Base-by-base conservation (phyloP, 2,797 vertebrate genomes). In the Epinephelus coioides region DNA sequence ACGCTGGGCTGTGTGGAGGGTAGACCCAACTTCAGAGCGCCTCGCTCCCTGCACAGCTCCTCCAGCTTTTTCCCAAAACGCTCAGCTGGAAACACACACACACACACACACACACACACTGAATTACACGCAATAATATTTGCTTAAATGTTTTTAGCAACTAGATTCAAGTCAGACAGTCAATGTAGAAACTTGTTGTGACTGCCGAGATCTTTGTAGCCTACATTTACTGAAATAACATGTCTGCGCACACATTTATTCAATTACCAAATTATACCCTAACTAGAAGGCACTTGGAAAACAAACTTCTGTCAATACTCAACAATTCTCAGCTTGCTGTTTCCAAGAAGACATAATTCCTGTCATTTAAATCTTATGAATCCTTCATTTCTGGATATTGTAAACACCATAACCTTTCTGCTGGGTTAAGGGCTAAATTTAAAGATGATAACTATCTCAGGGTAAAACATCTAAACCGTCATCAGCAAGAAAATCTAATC, bases 1-100 rank as follows among this genome's bases (percentile, higher is more conserved):
- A 98, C 88, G 5, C 91, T 91, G 1, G 96, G 97, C 86, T 96
- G 96, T 55, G 86, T 94, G 71, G 97, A 98, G 60, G 97, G 97
- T 76, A 98, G 95, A 57, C 92, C 95, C 84, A 96, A 95, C 81
- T 93, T 93, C 67, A 97, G 93, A 34, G 87, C 68, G 1, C 83
- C 88, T 74, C 89, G 91, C 87, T 97, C 97, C 50, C 86, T 91
- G 63, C 94, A 94, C 88, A 98, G 88, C 79, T 97, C 96, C 85
- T 97, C 96, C 74, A 98, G 81, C 88, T 96, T 96, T 72, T 88
- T 86, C 75, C 94, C 95, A 78, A 97, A 94, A 18, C 81, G 94
- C 88, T 98, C 97, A 0, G 96, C 97, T 98, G 84, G 18, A 78
- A 15, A 60, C 27, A 30, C 27, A 49, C 25, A 73, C 40, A 59